These are phyloP conservation scores for Poecile montanus DNA, from an alignment of 2,797 vertebrate species.

Conservation along the genomic window DNA sequence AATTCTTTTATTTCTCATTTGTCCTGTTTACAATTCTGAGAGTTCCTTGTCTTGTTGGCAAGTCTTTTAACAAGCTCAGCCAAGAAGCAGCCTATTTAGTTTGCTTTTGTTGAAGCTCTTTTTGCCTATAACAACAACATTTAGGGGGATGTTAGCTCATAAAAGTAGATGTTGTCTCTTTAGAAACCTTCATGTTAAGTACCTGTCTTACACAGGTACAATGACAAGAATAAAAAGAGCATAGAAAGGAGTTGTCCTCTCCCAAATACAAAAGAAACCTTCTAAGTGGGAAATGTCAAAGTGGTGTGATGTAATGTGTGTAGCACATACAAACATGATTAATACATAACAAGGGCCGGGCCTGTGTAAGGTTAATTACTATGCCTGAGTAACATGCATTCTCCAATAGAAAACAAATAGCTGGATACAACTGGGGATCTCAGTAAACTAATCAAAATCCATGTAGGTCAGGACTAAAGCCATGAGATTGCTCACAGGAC, in stretches of 20 bases:
- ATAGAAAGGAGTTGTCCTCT: background rate
- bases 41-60: background rate
- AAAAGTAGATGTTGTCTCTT: background rate
- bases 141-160: background rate
- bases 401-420: background rate
- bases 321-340: background rate
- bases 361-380: background rate
- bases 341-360: background rate
- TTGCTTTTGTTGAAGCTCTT: background rate
- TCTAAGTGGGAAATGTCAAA: background rate
- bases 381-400: background rate
- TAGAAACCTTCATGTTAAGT: background rate
- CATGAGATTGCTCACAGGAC: background rate
- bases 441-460: background rate
- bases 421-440: background rate
- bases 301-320: background rate
- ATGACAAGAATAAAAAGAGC: background rate
- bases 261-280: background rate
- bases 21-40: background rate
- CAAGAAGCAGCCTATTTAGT: slow-evolving; percentile 3
- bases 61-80: background rate
- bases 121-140: background rate
- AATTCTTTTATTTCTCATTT: slow-evolving; percentile 27
- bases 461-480: background rate
- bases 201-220: background rate